Evolutionary conservation across 2,888 invertebrate genomes (phyloP), one percentile per base, ranked within the genome.

Genomic region (Leucoptera coffeella): DNA sequence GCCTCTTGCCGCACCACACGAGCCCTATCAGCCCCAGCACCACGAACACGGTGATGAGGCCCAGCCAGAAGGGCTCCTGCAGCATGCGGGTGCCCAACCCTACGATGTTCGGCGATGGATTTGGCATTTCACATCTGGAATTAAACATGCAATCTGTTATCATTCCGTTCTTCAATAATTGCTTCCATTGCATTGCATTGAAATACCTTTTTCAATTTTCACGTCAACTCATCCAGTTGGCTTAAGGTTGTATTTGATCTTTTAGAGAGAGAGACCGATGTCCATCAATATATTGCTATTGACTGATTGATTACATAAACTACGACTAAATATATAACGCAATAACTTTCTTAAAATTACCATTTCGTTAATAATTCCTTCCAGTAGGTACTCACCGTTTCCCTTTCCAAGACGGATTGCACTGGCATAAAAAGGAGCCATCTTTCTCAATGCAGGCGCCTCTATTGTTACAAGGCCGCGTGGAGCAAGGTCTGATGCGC

Each of bases 11-110:
- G 50, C 88, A 85, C 82, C 87, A 88, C 11, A 88, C 77, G 26
- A 87, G 61, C 10, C 86, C 87, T 36, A 89, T 85, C 34, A 84
- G 74, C 26, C 80, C 80, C 41, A 90, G 74, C 1, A 90, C 86
- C 7, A 82, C 77, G 41, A 84, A 82, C 1, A 91, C 88, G 0
- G 89, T 86, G 49, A 91, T 85, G 20, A 91, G 72, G 1, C 90
- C 90, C 22, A 91, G 67, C 90, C 90, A 90, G 54, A 91, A 90
- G 0, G 90, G 90, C 48, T 90, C 89, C 39, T 87, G 84, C 15
- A 90, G 64, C 83, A 91, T 85, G 14, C 86, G 67, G 38, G 87
- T 80, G 7, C 87, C 85, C 11, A 89, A 62, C 4, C 67, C 50
- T 12, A 64, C 52, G 31, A 67, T 65, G 30, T 61, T 60, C 2